Evolutionary conservation across 64 coral and sea anemone species (phyloP).

Genomic region (Hydrozoanthus tunicans): DNA sequence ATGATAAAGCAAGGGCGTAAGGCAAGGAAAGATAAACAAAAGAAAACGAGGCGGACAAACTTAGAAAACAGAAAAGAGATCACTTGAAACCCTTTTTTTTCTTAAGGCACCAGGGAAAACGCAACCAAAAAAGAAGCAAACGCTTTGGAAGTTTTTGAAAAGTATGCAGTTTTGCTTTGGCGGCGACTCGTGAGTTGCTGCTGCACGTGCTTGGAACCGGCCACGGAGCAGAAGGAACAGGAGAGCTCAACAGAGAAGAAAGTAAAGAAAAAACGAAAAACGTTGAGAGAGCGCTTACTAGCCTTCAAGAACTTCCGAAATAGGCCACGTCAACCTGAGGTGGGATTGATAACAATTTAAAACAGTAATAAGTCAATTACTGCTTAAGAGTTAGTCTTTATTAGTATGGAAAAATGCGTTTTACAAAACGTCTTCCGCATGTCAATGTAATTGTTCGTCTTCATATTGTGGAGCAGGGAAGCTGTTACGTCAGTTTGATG

Average conservation of each 20-base stretch:
- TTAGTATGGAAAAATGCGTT: too few species aligned
- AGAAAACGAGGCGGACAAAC: neutral
- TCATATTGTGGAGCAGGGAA: too few species aligned
- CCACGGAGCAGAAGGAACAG: neutral
- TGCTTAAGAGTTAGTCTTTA: too few species aligned
- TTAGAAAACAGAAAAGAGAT: neutral
- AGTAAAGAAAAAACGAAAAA: neutral
- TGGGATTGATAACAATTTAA: neutral
- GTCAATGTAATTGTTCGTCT: too few species aligned
- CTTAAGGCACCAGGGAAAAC: conserved; percentile 40
- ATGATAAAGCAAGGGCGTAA: neutral
- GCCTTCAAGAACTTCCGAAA: conserved; percentile 1
- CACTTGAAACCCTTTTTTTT: neutral
- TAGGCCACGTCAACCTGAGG: conserved; percentile 1
- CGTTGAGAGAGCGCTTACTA: conserved; percentile 6
- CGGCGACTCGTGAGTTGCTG: conserved; percentile 22
- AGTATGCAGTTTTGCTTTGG: conserved; percentile 22
- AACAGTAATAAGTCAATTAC: too few species aligned
- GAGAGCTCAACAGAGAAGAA: conserved; percentile 5
- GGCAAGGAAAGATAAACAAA: neutral
- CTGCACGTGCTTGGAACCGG: neutral
- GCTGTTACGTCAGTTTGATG: too few species aligned
- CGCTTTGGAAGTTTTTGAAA: conserved; percentile 1
- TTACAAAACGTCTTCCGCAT: too few species aligned
- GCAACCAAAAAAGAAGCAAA: conserved; percentile 42